Percentiles rank a stretch among this genome's conserved stretches.
These are phyloP conservation scores for Tenodera sinensis DNA, from an alignment of 2,888 invertebrate genomes.

Conservation along the genomic window DNA sequence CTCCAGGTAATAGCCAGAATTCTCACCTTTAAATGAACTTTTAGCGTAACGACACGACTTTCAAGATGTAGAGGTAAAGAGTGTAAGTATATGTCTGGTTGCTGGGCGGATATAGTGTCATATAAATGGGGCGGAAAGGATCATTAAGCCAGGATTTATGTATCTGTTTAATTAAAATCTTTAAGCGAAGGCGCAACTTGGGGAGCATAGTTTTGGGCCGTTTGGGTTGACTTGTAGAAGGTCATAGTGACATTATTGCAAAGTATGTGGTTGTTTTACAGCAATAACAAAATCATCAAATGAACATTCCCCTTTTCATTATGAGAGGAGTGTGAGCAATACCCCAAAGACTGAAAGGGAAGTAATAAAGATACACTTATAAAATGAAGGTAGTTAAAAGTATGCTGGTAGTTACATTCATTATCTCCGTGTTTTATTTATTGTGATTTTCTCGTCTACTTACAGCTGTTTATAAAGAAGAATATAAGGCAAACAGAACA, in stretches of 20 bases:
- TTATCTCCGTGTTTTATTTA: too few relatives aligned
- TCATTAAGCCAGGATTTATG: background rate
- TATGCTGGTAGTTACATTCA: too few relatives aligned
- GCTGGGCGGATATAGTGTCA: background rate
- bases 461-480: too few relatives aligned
- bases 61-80: background rate
- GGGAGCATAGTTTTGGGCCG: background rate
- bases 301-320: too few relatives aligned
- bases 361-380: too few relatives aligned
- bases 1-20: background rate
- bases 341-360: background rate
- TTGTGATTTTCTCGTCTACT: too few relatives aligned
- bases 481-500: too few relatives aligned
- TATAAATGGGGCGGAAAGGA: background rate
- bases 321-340: background rate
- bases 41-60: background rate
- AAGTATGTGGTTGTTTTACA: background rate
- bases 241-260: background rate
- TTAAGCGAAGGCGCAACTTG: background rate
- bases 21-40: background rate
- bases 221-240: background rate
- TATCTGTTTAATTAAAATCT: background rate
- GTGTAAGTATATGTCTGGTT: background rate
- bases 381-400: too few relatives aligned
- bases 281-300: background rate